These are phyloP conservation scores for Colletes gigas DNA, from an alignment of 1,140 invertebrate genomes.

Conservation along the genomic window DNA sequence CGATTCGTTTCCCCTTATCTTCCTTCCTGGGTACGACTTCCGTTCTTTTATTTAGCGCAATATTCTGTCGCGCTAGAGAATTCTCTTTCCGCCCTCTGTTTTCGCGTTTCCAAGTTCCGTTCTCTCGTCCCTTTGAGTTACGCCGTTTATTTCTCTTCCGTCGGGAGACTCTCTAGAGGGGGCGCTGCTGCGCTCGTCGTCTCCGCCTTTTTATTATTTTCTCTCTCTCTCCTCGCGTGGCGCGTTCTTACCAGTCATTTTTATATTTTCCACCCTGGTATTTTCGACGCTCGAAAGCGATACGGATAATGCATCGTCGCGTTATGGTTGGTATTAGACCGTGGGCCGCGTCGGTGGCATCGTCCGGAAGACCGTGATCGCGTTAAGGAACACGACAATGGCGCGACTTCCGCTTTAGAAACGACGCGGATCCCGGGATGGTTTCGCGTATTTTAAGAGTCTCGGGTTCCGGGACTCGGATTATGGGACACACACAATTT, in stretches of 20 bases:
- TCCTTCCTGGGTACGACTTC: slow-evolving; percentile 29
- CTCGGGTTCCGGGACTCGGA: not conserved
- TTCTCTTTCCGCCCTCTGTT: not conserved
- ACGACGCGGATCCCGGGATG: too few species aligned
- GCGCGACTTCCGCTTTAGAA: slow-evolving; percentile 19
- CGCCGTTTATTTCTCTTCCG: not conserved
- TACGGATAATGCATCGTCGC: not conserved
- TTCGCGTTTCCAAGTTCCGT: not conserved
- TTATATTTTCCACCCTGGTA: too few species aligned
- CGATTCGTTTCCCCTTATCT: slow-evolving; percentile 42
- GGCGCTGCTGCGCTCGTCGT: too few species aligned
- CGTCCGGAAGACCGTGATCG: slow-evolving; percentile 14
- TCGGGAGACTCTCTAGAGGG: too few species aligned
- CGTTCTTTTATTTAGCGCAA: slow-evolving; percentile 35
- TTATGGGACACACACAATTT: too few species aligned
- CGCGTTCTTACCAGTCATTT: too few species aligned
- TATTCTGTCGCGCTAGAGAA: not conserved
- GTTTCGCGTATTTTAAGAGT: too few species aligned
- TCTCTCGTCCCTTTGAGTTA: not conserved
- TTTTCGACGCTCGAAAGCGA: too few species aligned
- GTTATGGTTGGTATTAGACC: slow-evolving; percentile 2
- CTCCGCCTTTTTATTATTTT: not conserved
- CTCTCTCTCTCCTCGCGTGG: too few species aligned
- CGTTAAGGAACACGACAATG: slow-evolving; percentile 36
- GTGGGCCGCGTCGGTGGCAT: slow-evolving; percentile 6